Conservation (phyloP, 2,113 vertebrate species). For the Ovis canadensis region DNA sequence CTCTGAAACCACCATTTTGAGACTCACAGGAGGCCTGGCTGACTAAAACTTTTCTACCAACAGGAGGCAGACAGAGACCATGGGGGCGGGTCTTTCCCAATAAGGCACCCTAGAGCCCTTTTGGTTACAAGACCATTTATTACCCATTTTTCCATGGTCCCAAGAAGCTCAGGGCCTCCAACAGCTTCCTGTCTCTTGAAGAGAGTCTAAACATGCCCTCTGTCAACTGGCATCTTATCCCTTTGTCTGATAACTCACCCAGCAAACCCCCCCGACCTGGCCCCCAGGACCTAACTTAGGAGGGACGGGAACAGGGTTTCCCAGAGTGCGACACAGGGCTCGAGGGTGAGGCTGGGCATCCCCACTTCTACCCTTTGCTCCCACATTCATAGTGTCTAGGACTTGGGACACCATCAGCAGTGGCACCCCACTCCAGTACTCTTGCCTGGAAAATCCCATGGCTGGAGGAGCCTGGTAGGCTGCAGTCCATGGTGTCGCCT, state of each 20-base stretch:
- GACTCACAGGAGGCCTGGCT: background rate
- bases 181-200: background rate
- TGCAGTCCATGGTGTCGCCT: too few species aligned
- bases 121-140: background rate
- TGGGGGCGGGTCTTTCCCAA: fast-evolving
- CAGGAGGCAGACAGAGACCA: background rate
- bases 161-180: background rate
- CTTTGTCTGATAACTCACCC: background rate
- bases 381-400: too few species aligned
- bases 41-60: background rate
- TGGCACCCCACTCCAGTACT: too few species aligned
- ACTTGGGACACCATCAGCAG: too few species aligned
- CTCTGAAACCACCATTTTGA: background rate
- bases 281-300: background rate
- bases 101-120: background rate
- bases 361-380: too few species aligned
- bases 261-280: fast-evolving
- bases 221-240: background rate
- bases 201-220: background rate
- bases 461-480: too few species aligned
- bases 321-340: background rate
- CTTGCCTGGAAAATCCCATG: too few species aligned
- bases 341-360: fast-evolving
- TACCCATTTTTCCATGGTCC: background rate
- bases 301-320: background rate